Evolutionary conservation across 2,888 invertebrate species (phyloP).

Genomic region (Dusona sp.): DNA sequence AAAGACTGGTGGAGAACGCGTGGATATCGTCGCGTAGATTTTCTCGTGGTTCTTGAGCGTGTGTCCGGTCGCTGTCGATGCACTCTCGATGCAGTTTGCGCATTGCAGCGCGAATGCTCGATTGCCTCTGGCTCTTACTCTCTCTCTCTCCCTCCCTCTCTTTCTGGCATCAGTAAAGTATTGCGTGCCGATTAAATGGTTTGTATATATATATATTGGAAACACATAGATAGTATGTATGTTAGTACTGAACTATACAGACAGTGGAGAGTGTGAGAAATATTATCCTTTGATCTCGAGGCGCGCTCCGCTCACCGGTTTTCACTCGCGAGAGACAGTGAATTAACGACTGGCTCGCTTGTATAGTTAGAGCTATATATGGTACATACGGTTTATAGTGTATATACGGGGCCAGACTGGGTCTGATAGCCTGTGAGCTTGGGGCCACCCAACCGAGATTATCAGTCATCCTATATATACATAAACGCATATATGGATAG

Average conservation of each 20-base stretch:
- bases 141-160: conserved; percentile 24
- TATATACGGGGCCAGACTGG: conserved; percentile 29
- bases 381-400: conserved; percentile 19
- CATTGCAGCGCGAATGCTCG: conserved; percentile 53
- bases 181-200: conserved; percentile 80
- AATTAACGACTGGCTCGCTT: conserved; percentile 78
- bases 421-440: conserved; percentile 68
- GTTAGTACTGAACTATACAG: conserved; percentile 42
- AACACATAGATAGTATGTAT: conserved; percentile 21
- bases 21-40: conserved; percentile 70
- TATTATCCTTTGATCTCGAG: conserved; percentile 82
- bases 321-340: conserved; percentile 77
- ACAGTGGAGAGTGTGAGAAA: conserved; percentile 78
- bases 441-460: conserved; percentile 76
- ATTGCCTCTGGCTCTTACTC: conserved; percentile 62
- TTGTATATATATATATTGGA: conserved; percentile 45
- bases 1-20: neutral
- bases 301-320: conserved; percentile 72
- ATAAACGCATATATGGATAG: neutral
- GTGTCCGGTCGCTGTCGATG: conserved; percentile 59
- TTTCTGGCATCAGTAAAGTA: conserved; percentile 65
- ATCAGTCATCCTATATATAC: conserved; percentile 72
- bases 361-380: conserved; percentile 60
- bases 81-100: conserved; percentile 59
- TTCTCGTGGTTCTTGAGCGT: conserved; percentile 68